Base-by-base conservation (phyloP, 2,888 invertebrate species). In the Ernsta delagoae region DNA sequence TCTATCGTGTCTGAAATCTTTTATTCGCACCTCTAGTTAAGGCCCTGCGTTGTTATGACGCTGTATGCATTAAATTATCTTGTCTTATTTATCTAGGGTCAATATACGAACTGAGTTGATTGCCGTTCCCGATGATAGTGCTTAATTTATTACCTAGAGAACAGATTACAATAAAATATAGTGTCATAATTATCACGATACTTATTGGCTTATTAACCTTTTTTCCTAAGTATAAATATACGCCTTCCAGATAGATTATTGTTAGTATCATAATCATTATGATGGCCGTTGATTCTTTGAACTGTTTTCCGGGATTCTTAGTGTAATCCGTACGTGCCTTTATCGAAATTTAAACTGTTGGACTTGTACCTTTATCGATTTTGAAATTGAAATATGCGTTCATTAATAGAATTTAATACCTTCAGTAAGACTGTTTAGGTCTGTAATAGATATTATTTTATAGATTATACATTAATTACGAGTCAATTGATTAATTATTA, bases 11-110 rank as follows among this genome's bases (percentile, higher is more conserved):
- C 31, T 59, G 43, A 43, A 63, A 63, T 69, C 57, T 69, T 69
- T 69, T 50, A 69, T 69, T 69, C 69, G 34, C 62, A 62, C 62
- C 62, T 59, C 16, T 65, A 63, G 54, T 62, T 69, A 59, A 63
- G 56, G 50, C 53, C 69, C 59, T 63, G 3, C 53, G 39, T 48
- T 12, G 5, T 41, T 34, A 8, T 69, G 74, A 72, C 70, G 71
- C 72, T n/a, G n/a, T 67, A 65, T 74, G 73, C 73, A 75, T 75
- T 70, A 73, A 77, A 75, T 76, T 81, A 85, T 83, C 77, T 80
- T 71, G 78, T 79, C 77, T 76, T 79, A 78, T 83, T 82, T 86
- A 88, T 89, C 86, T 80, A 77, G 81, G 89, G 87, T 90, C 87
- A 89, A 83, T 77, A 86, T 70, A 84, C 83, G 73, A 76, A 73